Evolutionary conservation across 2,113 vertebrate genomes (phyloP), one percentile per base, ranked within the genome.

Genomic region (Mellivora capensis): DNA sequence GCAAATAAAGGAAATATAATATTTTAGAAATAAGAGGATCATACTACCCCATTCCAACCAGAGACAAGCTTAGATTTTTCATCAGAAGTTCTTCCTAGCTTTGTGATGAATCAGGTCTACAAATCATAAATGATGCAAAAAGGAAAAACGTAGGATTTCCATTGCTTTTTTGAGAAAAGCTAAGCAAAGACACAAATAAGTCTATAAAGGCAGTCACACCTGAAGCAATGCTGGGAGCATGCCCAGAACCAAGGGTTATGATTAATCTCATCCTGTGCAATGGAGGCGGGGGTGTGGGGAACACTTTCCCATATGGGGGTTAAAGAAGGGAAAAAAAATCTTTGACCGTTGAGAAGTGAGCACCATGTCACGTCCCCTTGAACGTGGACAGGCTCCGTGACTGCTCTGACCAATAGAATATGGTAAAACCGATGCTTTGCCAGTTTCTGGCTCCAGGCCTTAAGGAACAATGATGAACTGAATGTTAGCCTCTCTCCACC

Each of bases 61-160:
- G 34, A 93, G 54, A 49, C 37, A 76, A 62, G 54, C 25, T 85
- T 85, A 93, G 37, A 71, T 83, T 47, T 92, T 92, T 83, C 90
- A 82, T 83, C 15, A 44, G 31, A 64, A 85, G 27, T 89, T 89
- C 93, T 94, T 82, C 57, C 42, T 64, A 64, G 21, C 61, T 3
- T 29, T 64, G 17, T 83, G 62, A 62, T 83, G 54, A 83, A 89
- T 21, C 25, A 92, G n/a, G 25, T 71, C 52, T 47, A 69, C 59
- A 88, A 88, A 84, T 88, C 69, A 69, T 57, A 76, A 67, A 61
- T 88, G 57, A 87, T 76, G 88, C 47, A 83, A 47, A 93, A 49
- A 93, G 27, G 47, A 59, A 83, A 59, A 61, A 83, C 57, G 29
- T 42, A 71, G 69, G n/a, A 49, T 67, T 77, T 83, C 13, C 57